A percentile compares a stretch with the other conserved stretches of the same genome.
Conservation (phyloP, 1,140 invertebrate genomes). For the Eupeodes corollae region DNA sequence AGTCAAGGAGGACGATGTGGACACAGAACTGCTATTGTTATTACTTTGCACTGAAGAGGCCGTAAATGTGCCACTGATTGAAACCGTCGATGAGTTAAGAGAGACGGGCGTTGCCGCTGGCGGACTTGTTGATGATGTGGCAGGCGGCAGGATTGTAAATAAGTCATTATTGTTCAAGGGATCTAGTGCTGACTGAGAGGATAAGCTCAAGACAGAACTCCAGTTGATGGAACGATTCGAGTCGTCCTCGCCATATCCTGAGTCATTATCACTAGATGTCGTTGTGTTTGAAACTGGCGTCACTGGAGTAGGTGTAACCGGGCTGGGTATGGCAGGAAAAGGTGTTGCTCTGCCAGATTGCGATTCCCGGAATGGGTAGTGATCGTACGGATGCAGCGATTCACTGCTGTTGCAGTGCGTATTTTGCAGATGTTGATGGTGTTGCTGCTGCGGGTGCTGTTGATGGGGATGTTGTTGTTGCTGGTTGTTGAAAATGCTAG, state of each 20-base stretch:
- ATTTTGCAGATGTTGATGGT: not conserved
- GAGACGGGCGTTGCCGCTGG: conserved; percentile 27
- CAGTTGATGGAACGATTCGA: conserved; percentile 70
- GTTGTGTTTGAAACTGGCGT: conserved; percentile 20
- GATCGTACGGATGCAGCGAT: conserved; percentile 40
- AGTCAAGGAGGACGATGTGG: conserved; percentile 3
- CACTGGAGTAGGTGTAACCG: conserved; percentile 1
- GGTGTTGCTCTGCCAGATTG: conserved; percentile 50
- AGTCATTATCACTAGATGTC: conserved; percentile 48
- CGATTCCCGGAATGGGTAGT: conserved; percentile 37
- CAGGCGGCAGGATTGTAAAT: conserved; percentile 40
- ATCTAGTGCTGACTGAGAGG: conserved; percentile 71
- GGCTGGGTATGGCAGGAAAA: conserved; percentile 38
- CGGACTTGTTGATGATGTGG: conserved; percentile 15
- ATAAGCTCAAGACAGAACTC: conserved; percentile 78
- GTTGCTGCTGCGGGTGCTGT: conserved; percentile 2
- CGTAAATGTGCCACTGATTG: conserved; percentile 31
- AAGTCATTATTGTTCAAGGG: conserved; percentile 68
- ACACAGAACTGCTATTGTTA: conserved; percentile 1
- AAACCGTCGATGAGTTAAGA: conserved; percentile 13
- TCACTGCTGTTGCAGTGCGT: not conserved
- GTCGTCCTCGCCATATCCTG: conserved; percentile 67
- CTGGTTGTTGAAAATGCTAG: not conserved
- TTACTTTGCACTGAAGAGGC: conserved; percentile 5
- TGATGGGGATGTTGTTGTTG: conserved; percentile 8